Conservation (phyloP, 1,140 invertebrate genomes). For the Zophobas morio region DNA sequence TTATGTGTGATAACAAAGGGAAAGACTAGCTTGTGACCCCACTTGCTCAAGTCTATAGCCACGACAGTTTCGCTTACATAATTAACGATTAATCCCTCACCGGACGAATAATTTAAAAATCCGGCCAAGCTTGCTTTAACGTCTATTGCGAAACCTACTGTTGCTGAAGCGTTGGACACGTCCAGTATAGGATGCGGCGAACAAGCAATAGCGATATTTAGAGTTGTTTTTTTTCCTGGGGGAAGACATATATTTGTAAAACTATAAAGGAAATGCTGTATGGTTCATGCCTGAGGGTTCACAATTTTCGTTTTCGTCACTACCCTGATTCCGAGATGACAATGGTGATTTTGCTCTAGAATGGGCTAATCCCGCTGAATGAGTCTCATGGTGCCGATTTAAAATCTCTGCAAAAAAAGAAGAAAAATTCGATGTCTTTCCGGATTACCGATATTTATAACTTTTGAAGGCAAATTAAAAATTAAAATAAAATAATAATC, state of each 20-base stretch:
- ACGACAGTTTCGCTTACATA: neutral
- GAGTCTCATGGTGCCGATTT: slow-evolving; percentile 5
- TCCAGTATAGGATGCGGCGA: neutral
- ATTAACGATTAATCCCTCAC: neutral
- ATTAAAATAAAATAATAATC: neutral
- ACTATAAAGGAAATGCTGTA: too few species aligned
- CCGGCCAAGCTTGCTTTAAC: neutral
- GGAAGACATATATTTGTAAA: neutral
- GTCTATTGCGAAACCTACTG: neutral
- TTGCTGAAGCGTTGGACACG: neutral
- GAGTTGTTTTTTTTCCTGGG: neutral
- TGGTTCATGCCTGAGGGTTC: too few species aligned
- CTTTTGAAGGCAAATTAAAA: too few species aligned
- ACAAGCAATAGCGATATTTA: neutral
- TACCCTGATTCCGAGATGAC: neutral
- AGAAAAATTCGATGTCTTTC: neutral
- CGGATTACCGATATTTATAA: too few species aligned
- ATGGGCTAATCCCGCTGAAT: neutral
- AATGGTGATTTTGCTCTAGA: neutral
- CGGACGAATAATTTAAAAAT: neutral
- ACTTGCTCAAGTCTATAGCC: neutral
- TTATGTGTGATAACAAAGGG: too few species aligned
- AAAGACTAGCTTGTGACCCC: too few species aligned
- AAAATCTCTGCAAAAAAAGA: neutral
- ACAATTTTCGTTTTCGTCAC: too few species aligned